A percentile compares a stretch with the other conserved stretches of the same genome.
These are phyloP conservation scores for Ephestia elutella DNA, from an alignment of 1,140 invertebrate species.

Conservation along the genomic window DNA sequence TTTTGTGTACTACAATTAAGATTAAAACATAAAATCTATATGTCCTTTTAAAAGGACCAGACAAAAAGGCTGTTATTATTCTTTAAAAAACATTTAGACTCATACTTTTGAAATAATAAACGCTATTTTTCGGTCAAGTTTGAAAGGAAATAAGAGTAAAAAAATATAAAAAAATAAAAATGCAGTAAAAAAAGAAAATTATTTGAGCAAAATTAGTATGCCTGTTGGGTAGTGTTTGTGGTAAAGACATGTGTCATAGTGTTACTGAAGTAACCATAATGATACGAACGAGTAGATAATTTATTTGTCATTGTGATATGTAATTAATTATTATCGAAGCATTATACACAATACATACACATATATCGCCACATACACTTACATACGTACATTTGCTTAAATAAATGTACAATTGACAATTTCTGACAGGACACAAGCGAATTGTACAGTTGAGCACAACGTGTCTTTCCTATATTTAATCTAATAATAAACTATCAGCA, in stretches of 20 bases:
- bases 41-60: too few species aligned
- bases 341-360: constrained; percentile 14
- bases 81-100: too few species aligned
- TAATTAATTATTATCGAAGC: constrained; percentile 34
- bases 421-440: constrained; percentile 37
- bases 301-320: constrained; percentile 69
- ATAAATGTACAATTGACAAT: constrained; percentile 37
- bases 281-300: constrained; percentile 16
- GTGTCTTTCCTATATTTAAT: constrained; percentile 22
- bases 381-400: constrained; percentile 11
- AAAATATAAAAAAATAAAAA: constrained; percentile 14
- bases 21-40: too few species aligned
- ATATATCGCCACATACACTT: not conserved
- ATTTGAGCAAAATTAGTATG: constrained; percentile 17
- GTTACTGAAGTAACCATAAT: not conserved
- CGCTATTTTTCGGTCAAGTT: constrained; percentile 3
- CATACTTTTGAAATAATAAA: constrained; percentile 18
- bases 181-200: constrained; percentile 11
- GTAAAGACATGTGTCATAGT: constrained; percentile 20
- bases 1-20: constrained; percentile 13
- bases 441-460: constrained; percentile 45
- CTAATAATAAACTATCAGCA: constrained; percentile 28
- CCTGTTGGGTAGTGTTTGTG: constrained; percentile 6
- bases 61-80: too few species aligned
- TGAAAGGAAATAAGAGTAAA: constrained; percentile 15